A percentile compares a stretch with the other conserved stretches of the same genome.
Conservation (phyloP, 2,888 invertebrate species). For the Pharmacophagus antenor region DNA sequence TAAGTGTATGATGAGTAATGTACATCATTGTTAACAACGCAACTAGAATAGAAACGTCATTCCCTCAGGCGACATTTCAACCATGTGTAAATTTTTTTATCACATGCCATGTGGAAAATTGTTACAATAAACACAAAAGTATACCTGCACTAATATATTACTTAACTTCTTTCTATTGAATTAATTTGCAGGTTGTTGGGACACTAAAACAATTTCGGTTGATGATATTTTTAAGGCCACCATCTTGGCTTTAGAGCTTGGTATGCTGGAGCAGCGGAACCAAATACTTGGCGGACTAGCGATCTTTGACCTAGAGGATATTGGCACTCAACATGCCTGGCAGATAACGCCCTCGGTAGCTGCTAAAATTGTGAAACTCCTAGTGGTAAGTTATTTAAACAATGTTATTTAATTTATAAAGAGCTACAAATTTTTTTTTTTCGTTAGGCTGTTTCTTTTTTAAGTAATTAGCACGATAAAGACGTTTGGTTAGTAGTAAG, state of each 20-base stretch:
- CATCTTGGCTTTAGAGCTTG: slow-evolving; percentile 85
- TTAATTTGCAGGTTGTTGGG: slow-evolving; percentile 90
- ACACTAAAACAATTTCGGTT: slow-evolving; percentile 83
- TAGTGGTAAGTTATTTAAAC: slow-evolving; percentile 82
- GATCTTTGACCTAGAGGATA: slow-evolving; percentile 87
- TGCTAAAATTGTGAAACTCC: slow-evolving; percentile 83
- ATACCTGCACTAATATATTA: neutral
- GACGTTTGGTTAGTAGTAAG: too few relatives aligned
- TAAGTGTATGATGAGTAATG: too few relatives aligned
- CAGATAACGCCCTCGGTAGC: slow-evolving; percentile 87
- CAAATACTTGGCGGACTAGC: slow-evolving; percentile 89
- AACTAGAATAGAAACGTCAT: too few relatives aligned
- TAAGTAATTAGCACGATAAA: neutral
- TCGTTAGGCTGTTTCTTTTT: neutral
- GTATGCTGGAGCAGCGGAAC: slow-evolving; percentile 86
- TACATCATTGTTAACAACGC: too few relatives aligned
- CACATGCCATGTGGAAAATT: too few relatives aligned
- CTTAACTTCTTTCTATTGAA: slow-evolving; percentile 36
- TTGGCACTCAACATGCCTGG: slow-evolving; percentile 86
- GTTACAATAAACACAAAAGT: neutral
- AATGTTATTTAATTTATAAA: slow-evolving; percentile 20
- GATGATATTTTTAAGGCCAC: slow-evolving; percentile 86
- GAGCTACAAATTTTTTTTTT: too few relatives aligned
- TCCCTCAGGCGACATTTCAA: too few relatives aligned
- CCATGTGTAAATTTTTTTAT: too few relatives aligned